Evolutionary conservation across 2,113 vertebrate genomes (phyloP).

Genomic region (Ivindomyrus marchei): DNA sequence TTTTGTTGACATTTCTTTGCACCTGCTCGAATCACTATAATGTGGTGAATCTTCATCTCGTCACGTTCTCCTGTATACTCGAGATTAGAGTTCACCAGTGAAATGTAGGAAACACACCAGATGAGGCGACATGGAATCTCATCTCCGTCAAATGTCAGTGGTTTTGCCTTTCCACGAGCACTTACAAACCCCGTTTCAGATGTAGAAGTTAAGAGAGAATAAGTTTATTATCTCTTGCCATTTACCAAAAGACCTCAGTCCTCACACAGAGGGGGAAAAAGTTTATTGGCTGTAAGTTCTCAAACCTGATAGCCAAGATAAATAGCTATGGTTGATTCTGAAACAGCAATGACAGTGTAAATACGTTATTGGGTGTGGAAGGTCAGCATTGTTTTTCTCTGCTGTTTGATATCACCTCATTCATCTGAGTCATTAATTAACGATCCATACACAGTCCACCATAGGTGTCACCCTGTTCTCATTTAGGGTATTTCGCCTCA

Average conservation of each 20-base stretch:
- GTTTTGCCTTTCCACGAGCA: not conserved
- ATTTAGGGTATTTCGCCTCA: not conserved
- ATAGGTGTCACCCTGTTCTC: not conserved
- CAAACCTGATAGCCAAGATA: not conserved
- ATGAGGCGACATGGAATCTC: not conserved
- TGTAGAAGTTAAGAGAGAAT: slow-evolving; percentile 12
- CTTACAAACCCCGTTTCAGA: not conserved
- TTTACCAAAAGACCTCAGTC: not conserved
- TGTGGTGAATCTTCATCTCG: not conserved
- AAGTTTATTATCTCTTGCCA: slow-evolving; percentile 5
- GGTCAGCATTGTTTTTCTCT: not conserved
- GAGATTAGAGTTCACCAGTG: not conserved
- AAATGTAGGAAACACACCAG: not conserved
- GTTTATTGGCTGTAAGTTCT: not conserved
- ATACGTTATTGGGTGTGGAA: not conserved
- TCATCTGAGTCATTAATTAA: not conserved
- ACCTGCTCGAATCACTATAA: not conserved
- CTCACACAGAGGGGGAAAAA: not conserved
- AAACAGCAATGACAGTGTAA: not conserved
- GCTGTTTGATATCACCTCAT: not conserved
- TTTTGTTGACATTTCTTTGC: not conserved
- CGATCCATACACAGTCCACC: not conserved
- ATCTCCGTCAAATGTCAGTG: slow-evolving; percentile 7
- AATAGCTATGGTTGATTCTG: not conserved
- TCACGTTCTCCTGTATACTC: not conserved